Base-by-base conservation (phyloP, 2,888 invertebrate species). In the Dysmachus trigonus region DNA sequence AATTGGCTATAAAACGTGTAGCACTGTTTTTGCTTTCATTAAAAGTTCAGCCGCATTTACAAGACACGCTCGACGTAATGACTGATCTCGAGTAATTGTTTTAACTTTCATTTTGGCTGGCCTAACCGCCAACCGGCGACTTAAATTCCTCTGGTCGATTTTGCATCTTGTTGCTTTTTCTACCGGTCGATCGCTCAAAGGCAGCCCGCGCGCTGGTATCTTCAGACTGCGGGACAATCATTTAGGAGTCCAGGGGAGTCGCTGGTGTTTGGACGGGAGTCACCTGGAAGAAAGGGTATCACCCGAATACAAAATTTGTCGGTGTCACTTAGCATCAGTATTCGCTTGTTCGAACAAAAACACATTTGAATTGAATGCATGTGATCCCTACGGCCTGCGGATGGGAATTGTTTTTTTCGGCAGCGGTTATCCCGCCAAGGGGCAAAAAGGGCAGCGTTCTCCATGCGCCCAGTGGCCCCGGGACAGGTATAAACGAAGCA, bases 51-150 rank as follows among this genome's bases (percentile, higher is more conserved):
- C 62, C 33, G 47, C 31, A 79, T n/a, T 4, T 47, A 83, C 71
- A 83, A 72, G 72, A 72, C 71, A 38, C 31, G 38, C 38, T n/a
- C n/a, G 53, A 83, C 83, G 83, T 83, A 83, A 83, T 83, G 83
- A 83, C 83, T 83, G 83, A 83, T 83, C 72, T 72, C 83, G 83
- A 83, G 41, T 83, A 83, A 83, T 83, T 83, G 83, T 72, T 83
- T 83, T 72, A 72, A 72, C 38, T 83, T 83, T 83, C 83, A 72
- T 83, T 83, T 83, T 83, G 27, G 27, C 38, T 72, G 27, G 41
- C 35, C 72, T 33, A n/a, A n/a, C n/a, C n/a, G n/a, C n/a, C n/a
- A n/a, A 51, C 62, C 18, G 33, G 33, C 41, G 27, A 62, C 62
- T 77, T 77, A 62, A 53, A 30, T 82, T 82, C 62, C 22, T n/a